Conservation (phyloP, 2,888 invertebrate genomes). For the Frankliniella intonsa region DNA sequence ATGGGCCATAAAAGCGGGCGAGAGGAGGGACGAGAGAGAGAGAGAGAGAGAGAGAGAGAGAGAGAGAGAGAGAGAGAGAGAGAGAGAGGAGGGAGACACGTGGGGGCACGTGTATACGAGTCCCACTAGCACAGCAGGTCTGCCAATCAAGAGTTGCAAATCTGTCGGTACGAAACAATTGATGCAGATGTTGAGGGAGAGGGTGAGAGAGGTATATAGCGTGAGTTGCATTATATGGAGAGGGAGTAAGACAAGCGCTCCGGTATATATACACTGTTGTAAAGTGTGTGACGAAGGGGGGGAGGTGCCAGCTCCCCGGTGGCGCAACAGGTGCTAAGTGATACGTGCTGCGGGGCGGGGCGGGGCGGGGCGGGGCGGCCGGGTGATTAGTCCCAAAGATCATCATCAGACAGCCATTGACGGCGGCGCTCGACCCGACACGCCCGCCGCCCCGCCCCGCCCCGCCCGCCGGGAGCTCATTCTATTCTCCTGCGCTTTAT, state of each 20-base stretch:
- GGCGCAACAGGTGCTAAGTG: conserved; percentile 18
- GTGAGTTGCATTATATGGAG: no score
- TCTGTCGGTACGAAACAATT: no score
- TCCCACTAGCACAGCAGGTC: no score
- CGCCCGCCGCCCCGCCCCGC: no score
- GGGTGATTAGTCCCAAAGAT: neutral
- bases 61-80: neutral
- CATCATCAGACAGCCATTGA: neutral
- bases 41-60: neutral
- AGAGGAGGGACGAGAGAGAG: neutral
- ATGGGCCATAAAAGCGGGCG: neutral
- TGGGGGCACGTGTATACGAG: neutral
- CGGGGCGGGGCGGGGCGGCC: neutral
- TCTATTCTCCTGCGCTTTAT: no score
- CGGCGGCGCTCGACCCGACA: neutral
- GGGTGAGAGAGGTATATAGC: no score
- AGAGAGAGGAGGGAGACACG: neutral
- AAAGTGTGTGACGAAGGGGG: neutral
- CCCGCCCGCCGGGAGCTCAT: no score
- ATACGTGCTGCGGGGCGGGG: neutral
- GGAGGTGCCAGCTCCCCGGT: neutral
- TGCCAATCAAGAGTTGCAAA: no score
- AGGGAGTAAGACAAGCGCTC: neutral
- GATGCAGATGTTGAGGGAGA: no score
- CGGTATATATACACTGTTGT: no score